Evolutionary conservation across 2,888 invertebrate genomes (phyloP), one percentile per base, ranked within the genome.

Genomic region (Eupithecia dodoneata): DNA sequence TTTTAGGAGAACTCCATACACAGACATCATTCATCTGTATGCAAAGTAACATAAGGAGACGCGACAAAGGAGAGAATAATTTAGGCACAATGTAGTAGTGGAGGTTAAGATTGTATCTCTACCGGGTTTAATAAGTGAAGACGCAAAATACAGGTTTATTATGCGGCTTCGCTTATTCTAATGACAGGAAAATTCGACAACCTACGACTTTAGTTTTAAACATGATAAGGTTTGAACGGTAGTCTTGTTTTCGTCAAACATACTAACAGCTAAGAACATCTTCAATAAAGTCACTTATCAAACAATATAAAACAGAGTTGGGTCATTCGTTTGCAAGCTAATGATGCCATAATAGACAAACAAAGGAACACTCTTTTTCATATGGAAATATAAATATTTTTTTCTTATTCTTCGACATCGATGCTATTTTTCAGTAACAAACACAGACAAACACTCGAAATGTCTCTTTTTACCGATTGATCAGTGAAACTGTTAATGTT

Each of bases 11-110:
- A 13, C 45, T 0, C 74, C 76, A 63, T 71, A 59, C 41, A 2
- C 71, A 47, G 41, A 30, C 49, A 76, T 73, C 80, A 81, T 81
- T 81, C 80, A 82, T 74, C 72, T 72, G 73, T 78, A 80, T 79
- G 80, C 67, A 59, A 77, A 81, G 47, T 44, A 18, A 42, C 69
- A 7, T 44, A n/a, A 47, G 15, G 49, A 47, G 74, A 76, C 71
- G 74, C 67, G 71, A 42, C 78, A 81, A 76, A 75, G 76, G 30
- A 59, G 9, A 59, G 18, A 59, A 72, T 30, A 18, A 45, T 44
- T 55, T n/a, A 59, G 18, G n/a, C n/a, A 18, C 69, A 45, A 10
- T 18, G 69, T 47, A 65, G 69, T 47, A 65, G 5, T 65, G 41
- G 5, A 30, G 13, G 41, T 65, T 10, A 65, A 2, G 30, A 65